These are phyloP conservation scores for Ephestia elutella DNA, from an alignment of 1,140 invertebrate genomes.

Conservation along the genomic window DNA sequence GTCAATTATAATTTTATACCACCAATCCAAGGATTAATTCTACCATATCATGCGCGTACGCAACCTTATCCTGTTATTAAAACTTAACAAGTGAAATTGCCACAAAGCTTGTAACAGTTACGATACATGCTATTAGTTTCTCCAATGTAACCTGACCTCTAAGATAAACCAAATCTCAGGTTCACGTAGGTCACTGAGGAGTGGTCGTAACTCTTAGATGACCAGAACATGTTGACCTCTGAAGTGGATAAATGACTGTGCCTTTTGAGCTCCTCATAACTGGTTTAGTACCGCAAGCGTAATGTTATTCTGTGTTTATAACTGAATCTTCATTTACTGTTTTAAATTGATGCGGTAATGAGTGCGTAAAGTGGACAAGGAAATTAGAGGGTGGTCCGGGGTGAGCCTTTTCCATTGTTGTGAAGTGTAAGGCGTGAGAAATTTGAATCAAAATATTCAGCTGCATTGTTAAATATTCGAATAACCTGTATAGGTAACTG, in stretches of 20 bases:
- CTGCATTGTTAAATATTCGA: no score
- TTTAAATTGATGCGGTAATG: slow-evolving; percentile 21
- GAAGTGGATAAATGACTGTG: slow-evolving; percentile 8
- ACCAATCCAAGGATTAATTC: background rate
- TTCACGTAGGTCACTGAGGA: slow-evolving; percentile 20
- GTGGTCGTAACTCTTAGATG: slow-evolving; percentile 25
- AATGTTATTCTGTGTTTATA: slow-evolving; percentile 47
- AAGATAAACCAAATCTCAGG: slow-evolving; percentile 16
- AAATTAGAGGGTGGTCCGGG: background rate
- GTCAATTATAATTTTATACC: background rate
- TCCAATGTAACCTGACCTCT: slow-evolving; percentile 25
- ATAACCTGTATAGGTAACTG: no score
- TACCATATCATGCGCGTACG: background rate
- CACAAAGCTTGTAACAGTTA: slow-evolving; percentile 36
- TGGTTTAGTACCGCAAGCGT: slow-evolving; percentile 42
- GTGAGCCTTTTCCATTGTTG: background rate
- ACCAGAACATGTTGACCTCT: slow-evolving; percentile 34
- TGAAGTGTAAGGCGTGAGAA: background rate
- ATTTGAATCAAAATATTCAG: background rate
- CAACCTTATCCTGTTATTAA: slow-evolving; percentile 28
- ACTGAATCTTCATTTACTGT: slow-evolving; percentile 39
- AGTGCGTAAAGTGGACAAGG: slow-evolving; percentile 2
- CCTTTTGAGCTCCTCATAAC: slow-evolving; percentile 30
- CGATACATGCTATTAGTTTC: slow-evolving; percentile 28
- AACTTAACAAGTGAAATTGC: slow-evolving; percentile 38